Base-by-base conservation (phyloP, 2,888 invertebrate genomes). In the Rhamphomyia laevipes region DNA sequence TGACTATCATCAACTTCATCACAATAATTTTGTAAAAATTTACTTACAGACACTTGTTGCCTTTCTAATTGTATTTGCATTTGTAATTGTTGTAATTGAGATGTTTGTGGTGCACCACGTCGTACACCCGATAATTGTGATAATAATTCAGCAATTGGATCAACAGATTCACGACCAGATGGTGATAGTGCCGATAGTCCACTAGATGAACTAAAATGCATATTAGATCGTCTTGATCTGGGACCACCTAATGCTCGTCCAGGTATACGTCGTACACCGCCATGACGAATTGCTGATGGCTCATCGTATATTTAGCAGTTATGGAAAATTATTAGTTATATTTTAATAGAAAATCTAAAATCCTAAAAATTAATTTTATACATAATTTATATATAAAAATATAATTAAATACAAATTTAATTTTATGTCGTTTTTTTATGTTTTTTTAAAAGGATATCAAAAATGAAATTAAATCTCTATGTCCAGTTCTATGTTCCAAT, bases 71-170 rank as follows among this genome's bases (percentile, higher is more conserved):
- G 93, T 65, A 91, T 74, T 73, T 94, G 94, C 90, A 94, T 92
- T 75, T 94, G 93, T 61, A 94, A 74, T 68, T 94, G 93, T 68
- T 93, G 93, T 67, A 94, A 75, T 71, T 89, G 88, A 59, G 84
- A 83, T 59, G 87, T 84, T 60, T 60, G 77, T 69, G 75, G 76
- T 63, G 73, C 72, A 58, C 70, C 73, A 55, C 74, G 84, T 63
- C 95, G 77, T 58, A 93, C 94, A 61, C 93, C 93, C 46, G 94
- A 93, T 68, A 96, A 77, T 74, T 95, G 95, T 51, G 94, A 93
- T 57, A 96, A 75, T 57, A 96, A 77, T 76, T 96, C 96, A 55
- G 94, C 91, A 64, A 95, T 95, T 52, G 95, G 95, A 76, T 96
- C 96, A 56, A 94, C 94, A 55, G 89, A 84, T 70, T 94, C 94